Evolutionary conservation across 2,797 vertebrate species (phyloP).

Genomic region (Neomorphus geoffroyi): DNA sequence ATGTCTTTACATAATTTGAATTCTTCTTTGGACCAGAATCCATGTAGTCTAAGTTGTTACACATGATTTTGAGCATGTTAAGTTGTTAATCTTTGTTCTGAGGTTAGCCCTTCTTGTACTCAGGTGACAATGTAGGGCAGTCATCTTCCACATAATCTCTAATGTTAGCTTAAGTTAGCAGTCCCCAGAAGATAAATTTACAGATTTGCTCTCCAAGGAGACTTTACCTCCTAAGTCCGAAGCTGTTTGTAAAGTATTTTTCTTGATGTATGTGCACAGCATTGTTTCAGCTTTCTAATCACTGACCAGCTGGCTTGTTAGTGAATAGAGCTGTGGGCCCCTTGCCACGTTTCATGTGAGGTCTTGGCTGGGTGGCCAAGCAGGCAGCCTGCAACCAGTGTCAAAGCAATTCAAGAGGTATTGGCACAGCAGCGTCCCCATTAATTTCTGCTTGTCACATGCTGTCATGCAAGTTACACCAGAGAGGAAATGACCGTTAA

Average conservation of each 20-base stretch:
- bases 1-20: slow-evolving; percentile 25
- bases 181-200: slow-evolving; percentile 31
- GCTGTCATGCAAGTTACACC: slow-evolving; percentile 85
- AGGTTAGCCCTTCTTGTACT: neutral
- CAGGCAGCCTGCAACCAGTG: slow-evolving; percentile 84
- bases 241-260: slow-evolving; percentile 72
- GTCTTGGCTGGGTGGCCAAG: slow-evolving; percentile 90
- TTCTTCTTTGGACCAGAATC: neutral
- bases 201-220: slow-evolving; percentile 46
- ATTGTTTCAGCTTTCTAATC: slow-evolving; percentile 91
- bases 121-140: neutral
- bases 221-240: slow-evolving; percentile 59
- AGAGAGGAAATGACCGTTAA: slow-evolving; percentile 85
- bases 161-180: neutral
- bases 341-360: slow-evolving; percentile 97
- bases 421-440: slow-evolving; percentile 84
- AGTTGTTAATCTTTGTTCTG: slow-evolving; percentile 16
- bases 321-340: slow-evolving; percentile 92
- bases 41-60: neutral
- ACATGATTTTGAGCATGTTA: neutral
- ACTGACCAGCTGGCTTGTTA: slow-evolving; percentile 94
- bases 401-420: slow-evolving; percentile 82
- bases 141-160: neutral
- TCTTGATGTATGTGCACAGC: slow-evolving; percentile 84
- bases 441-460: slow-evolving; percentile 85